Conservation (phyloP, 1,140 invertebrate genomes). For the Drosophila triauraria region DNA sequence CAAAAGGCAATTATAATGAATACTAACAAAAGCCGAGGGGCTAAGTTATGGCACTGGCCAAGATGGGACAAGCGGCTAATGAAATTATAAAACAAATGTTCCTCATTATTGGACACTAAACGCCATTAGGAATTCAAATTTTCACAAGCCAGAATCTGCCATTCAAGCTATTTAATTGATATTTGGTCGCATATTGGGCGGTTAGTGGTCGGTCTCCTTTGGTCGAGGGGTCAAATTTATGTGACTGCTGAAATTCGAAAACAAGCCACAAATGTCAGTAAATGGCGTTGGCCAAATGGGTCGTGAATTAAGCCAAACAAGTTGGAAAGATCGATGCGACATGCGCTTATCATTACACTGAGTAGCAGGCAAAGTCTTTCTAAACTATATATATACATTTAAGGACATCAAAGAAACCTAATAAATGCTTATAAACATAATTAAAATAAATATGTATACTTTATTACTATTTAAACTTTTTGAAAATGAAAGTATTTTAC, state of each 20-base stretch:
- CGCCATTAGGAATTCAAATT: slow-evolving; percentile 80
- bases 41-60: slow-evolving; percentile 48
- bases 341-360: slow-evolving; percentile 35
- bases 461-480: not conserved
- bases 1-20: slow-evolving; percentile 78
- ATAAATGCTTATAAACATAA: not conserved
- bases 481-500: not conserved
- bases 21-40: slow-evolving; percentile 14
- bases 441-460: too few relatives aligned
- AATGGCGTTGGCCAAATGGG: slow-evolving; percentile 67
- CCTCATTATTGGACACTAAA: slow-evolving; percentile 82
- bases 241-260: slow-evolving; percentile 76
- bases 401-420: too few relatives aligned
- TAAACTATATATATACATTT: not conserved
- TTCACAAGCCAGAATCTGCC: slow-evolving; percentile 59
- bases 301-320: slow-evolving; percentile 68
- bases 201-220: slow-evolving; percentile 23
- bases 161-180: slow-evolving; percentile 42
- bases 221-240: slow-evolving; percentile 66
- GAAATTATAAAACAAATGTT: slow-evolving; percentile 84
- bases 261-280: slow-evolving; percentile 76
- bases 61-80: slow-evolving; percentile 69
- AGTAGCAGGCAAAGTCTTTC: not conserved
- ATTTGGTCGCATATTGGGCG: slow-evolving; percentile 22
- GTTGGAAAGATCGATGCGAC: slow-evolving; percentile 35